phyloP scores from a whole-genome alignment of 2,113 vertebrate species.

The Plotosus lineatus region DNA sequence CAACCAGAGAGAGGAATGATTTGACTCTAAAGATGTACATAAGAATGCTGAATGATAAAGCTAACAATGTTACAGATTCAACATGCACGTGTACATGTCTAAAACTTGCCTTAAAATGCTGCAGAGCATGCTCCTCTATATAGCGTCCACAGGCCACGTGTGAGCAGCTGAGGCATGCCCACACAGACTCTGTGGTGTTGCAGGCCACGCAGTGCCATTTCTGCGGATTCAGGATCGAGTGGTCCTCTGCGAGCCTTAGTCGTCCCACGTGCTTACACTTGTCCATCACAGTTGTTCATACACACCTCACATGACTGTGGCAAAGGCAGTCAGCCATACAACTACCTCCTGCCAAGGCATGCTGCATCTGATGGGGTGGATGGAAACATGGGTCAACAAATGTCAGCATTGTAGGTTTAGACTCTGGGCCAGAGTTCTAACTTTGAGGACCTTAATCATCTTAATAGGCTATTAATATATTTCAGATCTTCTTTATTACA shows the following conservation, averaged over 20 bases:
- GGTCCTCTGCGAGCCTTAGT: slow-evolving; percentile 92
- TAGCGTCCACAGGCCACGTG: slow-evolving; percentile 95
- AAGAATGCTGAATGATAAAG: not conserved
- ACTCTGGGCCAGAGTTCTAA: not conserved
- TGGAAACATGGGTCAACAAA: not conserved
- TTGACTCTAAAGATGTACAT: not conserved
- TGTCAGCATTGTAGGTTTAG: not conserved
- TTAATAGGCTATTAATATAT: not conserved
- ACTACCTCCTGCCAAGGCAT: slow-evolving; percentile 42
- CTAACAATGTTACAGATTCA: not conserved
- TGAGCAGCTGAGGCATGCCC: slow-evolving; percentile 98
- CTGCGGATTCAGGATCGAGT: slow-evolving; percentile 97
- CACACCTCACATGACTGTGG: slow-evolving; percentile 47
- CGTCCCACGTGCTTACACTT: slow-evolving; percentile 98
- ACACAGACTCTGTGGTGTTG: slow-evolving; percentile 89
- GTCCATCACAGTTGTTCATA: slow-evolving; percentile 79
- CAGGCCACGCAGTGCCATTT: slow-evolving; percentile 96
- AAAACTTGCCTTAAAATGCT: slow-evolving; percentile 80
- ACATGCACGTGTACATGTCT: not conserved
- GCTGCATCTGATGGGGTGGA: slow-evolving; percentile 25
- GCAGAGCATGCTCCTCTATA: slow-evolving; percentile 91
- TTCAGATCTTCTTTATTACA: no score
- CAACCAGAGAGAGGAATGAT: not conserved
- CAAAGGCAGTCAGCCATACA: slow-evolving; percentile 38
- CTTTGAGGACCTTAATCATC: not conserved